Evolutionary conservation across 1,140 invertebrate genomes (phyloP).

Genomic region (Platyscapa corneri): DNA sequence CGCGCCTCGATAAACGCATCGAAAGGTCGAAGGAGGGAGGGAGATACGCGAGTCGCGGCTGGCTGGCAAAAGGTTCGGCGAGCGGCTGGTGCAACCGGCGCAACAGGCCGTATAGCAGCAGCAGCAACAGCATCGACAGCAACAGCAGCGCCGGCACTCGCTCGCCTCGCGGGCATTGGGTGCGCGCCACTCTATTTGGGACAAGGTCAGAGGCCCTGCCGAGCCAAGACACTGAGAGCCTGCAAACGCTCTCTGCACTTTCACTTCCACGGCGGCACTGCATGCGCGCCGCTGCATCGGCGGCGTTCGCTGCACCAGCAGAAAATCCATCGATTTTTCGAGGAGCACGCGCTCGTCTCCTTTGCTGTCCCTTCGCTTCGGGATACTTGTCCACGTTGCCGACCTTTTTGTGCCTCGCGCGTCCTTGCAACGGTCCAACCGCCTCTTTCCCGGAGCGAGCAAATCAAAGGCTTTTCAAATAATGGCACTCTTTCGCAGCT

Average conservation of each 20-base stretch:
- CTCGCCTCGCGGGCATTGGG: not conserved
- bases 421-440: no score
- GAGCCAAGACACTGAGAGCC: conserved; percentile 65
- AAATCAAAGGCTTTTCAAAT: no score
- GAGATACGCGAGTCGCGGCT: not conserved
- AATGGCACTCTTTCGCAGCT: no score
- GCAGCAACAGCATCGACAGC: no score
- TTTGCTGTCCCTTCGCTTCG: no score
- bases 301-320: no score
- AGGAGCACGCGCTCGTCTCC: no score
- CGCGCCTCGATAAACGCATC: not conserved
- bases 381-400: no score
- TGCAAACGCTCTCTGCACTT: conserved; percentile 50
- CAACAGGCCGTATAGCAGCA: conserved; percentile 23
- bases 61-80: conserved; percentile 14
- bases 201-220: conserved; percentile 73
- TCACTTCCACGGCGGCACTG: conserved; percentile 39
- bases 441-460: no score
- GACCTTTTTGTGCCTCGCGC: no score
- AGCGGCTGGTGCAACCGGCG: not conserved
- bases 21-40: not conserved
- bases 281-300: no score
- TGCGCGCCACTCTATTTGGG: conserved; percentile 70
- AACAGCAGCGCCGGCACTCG: no score
- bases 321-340: not conserved